Conservation (phyloP, 64 coral and sea anemone genomes). For the Pocillopora damicornis region DNA sequence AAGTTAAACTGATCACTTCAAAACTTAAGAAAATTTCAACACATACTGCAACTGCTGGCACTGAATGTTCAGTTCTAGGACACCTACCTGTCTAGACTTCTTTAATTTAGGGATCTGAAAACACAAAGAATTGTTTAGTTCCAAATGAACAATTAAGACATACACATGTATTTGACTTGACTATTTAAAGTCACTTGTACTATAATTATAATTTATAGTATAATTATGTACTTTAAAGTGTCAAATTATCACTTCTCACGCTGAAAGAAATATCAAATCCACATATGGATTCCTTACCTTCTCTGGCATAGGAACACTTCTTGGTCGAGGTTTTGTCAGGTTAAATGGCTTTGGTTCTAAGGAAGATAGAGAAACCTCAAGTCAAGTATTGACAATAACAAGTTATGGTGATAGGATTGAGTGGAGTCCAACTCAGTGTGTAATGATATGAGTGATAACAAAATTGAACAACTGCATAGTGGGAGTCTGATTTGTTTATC, state of each 20-base stretch:
- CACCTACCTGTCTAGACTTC: slow-evolving; percentile 72
- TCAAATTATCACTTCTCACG: neutral
- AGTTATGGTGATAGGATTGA: too few species aligned
- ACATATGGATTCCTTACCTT: slow-evolving; percentile 37
- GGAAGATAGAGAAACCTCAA: neutral
- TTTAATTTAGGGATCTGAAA: slow-evolving; percentile 81
- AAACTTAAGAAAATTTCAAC: too few species aligned
- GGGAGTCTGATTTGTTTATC: too few species aligned
- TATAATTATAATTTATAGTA: neutral
- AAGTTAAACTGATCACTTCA: neutral
- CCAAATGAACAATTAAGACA: too few species aligned
- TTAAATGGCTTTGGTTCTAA: slow-evolving; percentile 93
- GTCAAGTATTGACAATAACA: too few species aligned
- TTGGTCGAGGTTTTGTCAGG: slow-evolving; percentile 82
- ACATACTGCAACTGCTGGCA: too few species aligned
- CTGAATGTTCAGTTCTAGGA: too few species aligned
- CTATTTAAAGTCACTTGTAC: neutral
- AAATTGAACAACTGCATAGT: too few species aligned
- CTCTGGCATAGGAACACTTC: slow-evolving; percentile 94
- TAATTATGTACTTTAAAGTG: too few species aligned
- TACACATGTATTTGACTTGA: neutral
- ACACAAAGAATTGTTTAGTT: neutral
- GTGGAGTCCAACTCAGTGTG: too few species aligned
- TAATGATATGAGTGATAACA: too few species aligned
- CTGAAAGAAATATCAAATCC: neutral